phyloP scores from a whole-genome alignment of 1,140 invertebrate species.

The Hydropsyche tenuis region DNA sequence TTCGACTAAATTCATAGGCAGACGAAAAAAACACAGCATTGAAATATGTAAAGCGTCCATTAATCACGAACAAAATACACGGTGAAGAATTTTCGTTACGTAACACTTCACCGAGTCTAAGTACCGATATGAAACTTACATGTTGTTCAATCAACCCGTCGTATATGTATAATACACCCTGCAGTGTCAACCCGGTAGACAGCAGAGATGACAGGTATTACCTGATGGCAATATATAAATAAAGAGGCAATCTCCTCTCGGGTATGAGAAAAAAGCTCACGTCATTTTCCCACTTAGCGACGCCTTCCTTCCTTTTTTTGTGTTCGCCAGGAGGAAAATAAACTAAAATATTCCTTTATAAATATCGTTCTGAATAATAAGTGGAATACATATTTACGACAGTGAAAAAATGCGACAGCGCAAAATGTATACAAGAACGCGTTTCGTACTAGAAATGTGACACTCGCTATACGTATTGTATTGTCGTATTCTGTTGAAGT shows the following conservation, averaged over 20 bases:
- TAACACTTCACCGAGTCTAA: too few species aligned
- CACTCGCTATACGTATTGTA: too few species aligned
- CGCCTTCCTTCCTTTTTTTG: slow-evolving; percentile 4
- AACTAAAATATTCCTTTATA: slow-evolving; percentile 20
- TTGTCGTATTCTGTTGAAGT: too few species aligned
- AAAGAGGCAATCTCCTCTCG: slow-evolving; percentile 21
- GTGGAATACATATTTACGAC: slow-evolving; percentile 20
- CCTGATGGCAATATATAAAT: slow-evolving; percentile 29
- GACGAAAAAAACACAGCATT: too few species aligned
- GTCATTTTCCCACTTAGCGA: slow-evolving; percentile 13
- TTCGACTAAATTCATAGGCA: too few species aligned
- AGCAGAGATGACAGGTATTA: slow-evolving; percentile 27
- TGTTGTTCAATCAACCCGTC: slow-evolving; percentile 17
- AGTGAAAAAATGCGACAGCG: background rate
- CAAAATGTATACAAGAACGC: too few species aligned
- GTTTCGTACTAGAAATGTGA: too few species aligned
- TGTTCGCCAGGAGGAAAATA: background rate
- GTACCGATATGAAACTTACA: slow-evolving; percentile 22
- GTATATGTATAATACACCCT: background rate
- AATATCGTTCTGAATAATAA: slow-evolving; percentile 19
- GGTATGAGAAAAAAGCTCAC: slow-evolving; percentile 15
- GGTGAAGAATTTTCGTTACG: too few species aligned
- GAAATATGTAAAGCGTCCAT: too few species aligned
- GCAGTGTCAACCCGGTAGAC: slow-evolving; percentile 11
- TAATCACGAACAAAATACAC: too few species aligned